A percentile compares a stretch with the other conserved stretches of the same genome.
These are phyloP conservation scores for Avahi laniger DNA, from an alignment of 2,797 vertebrate genomes.

Conservation along the genomic window DNA sequence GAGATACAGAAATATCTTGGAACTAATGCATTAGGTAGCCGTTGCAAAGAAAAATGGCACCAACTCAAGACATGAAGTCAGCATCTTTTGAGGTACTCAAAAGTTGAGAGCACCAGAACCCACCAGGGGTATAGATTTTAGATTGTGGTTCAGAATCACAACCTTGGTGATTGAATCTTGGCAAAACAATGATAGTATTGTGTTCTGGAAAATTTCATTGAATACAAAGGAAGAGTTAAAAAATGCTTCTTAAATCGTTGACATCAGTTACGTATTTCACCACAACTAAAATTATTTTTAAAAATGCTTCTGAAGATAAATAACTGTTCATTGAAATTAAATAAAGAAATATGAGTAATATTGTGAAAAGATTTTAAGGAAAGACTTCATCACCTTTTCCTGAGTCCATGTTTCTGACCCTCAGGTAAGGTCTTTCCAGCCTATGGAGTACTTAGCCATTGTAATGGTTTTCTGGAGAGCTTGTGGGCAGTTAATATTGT, in stretches of 20 bases:
- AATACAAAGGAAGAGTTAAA: slow-evolving; percentile 12
- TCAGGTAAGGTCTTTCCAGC: neutral
- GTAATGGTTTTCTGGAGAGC: neutral
- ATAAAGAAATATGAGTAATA: neutral
- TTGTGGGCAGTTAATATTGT: neutral
- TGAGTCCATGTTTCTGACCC: neutral
- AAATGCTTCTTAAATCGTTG: neutral
- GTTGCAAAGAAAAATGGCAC: neutral
- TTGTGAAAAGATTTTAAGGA: neutral
- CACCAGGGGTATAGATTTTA: neutral
- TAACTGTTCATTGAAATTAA: neutral
- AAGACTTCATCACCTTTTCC: neutral
- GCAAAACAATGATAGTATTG: neutral
- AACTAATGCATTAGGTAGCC: neutral
- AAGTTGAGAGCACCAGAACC: neutral
- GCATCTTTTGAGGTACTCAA: neutral
- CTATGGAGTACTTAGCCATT: neutral
- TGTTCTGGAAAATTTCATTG: neutral
- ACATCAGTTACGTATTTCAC: neutral
- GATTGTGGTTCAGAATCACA: neutral
- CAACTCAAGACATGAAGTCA: neutral
- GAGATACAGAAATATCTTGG: neutral
- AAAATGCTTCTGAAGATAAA: neutral
- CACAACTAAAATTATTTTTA: neutral
- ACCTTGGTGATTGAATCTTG: neutral